These are phyloP conservation scores for Leuciscus idus DNA, from an alignment of 2,113 vertebrate genomes.

Conservation along the genomic window DNA sequence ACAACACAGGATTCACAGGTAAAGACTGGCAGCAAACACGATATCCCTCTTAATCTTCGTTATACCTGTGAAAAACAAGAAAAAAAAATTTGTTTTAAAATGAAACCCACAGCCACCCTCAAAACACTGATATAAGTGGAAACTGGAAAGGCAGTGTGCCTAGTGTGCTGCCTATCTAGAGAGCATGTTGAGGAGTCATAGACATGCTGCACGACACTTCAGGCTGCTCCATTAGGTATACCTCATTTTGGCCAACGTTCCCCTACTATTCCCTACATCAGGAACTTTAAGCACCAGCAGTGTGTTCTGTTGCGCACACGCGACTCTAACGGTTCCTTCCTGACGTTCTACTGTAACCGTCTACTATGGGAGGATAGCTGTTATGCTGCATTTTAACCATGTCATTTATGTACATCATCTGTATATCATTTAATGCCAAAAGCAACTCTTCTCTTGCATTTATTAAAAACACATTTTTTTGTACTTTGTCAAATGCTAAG, in stretches of 20 bases:
- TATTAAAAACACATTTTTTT: no score
- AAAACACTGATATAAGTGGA: background rate
- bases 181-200: background rate
- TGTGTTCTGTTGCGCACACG: no score
- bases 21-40: constrained; percentile 97
- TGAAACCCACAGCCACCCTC: background rate
- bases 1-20: constrained; percentile 77
- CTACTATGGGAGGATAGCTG: no score
- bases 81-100: background rate
- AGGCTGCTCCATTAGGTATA: background rate
- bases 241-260: background rate
- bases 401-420: no score
- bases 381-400: no score
- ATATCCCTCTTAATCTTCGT: constrained; percentile 99
- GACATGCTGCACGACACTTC: background rate
- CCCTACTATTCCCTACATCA: no score
- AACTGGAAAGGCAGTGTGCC: background rate
- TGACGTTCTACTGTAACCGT: no score
- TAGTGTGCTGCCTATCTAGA: background rate
- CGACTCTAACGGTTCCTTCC: no score
- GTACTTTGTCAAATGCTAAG: no score
- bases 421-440: no score
- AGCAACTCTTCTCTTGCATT: no score
- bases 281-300: no score
- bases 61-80: constrained; percentile 78